These are phyloP conservation scores for Stegana nigrithorax DNA, from an alignment of 2,888 invertebrate genomes.

Conservation along the genomic window DNA sequence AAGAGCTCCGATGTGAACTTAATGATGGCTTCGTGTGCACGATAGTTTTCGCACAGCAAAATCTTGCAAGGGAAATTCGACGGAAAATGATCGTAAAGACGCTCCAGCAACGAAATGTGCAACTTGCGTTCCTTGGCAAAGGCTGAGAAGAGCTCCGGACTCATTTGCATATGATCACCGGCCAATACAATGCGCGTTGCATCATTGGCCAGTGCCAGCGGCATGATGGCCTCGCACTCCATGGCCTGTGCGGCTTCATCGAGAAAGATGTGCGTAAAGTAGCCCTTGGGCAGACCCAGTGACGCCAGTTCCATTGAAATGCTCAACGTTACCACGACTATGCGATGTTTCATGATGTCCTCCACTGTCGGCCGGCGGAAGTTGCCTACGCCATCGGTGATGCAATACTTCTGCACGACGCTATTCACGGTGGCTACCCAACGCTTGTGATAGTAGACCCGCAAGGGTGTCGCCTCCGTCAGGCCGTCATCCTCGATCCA, in stretches of 20 bases:
- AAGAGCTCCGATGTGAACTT: slow-evolving; percentile 85
- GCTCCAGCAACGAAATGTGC: slow-evolving; percentile 80
- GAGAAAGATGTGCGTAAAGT: slow-evolving; percentile 82
- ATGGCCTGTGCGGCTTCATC: slow-evolving; percentile 91
- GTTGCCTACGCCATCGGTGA: slow-evolving; percentile 74
- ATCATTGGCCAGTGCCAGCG: slow-evolving; percentile 78
- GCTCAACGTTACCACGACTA: slow-evolving; percentile 83
- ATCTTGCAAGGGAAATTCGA: slow-evolving; percentile 81
- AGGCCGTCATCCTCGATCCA: slow-evolving; percentile 78
- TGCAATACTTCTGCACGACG: slow-evolving; percentile 79
- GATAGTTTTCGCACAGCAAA: slow-evolving; percentile 83
- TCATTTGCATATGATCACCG: slow-evolving; percentile 88
- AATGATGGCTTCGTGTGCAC: slow-evolving; percentile 85
- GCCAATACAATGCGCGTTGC: slow-evolving; percentile 82
- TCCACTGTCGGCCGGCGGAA: slow-evolving; percentile 79
- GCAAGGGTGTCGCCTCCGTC: slow-evolving; percentile 76
- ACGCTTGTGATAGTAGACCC: slow-evolving; percentile 84
- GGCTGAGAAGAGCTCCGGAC: slow-evolving; percentile 83
- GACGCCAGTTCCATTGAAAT: slow-evolving; percentile 81
- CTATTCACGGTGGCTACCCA: slow-evolving; percentile 83
- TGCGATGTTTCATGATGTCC: slow-evolving; percentile 77
- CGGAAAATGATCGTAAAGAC: slow-evolving; percentile 83
- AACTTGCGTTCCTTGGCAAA: slow-evolving; percentile 78
- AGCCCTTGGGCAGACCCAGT: slow-evolving; percentile 75
- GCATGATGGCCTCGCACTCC: slow-evolving; percentile 87